Conservation (phyloP, 2,797 vertebrate genomes). For the Trachops cirrhosus region DNA sequence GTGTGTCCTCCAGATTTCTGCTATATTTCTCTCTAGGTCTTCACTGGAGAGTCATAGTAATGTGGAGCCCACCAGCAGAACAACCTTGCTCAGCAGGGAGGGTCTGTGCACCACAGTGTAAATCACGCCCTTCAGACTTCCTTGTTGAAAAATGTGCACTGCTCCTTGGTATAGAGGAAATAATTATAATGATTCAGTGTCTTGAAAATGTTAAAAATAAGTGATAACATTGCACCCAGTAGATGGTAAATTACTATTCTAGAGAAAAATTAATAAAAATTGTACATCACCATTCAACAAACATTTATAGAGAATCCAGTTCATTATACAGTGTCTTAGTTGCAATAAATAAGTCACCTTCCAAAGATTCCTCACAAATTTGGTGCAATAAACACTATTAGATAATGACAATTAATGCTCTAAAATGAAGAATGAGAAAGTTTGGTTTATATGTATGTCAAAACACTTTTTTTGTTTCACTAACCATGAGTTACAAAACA, state of each 20-base stretch:
- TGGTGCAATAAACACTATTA: not conserved
- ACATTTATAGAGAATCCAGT: not conserved
- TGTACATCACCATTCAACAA: not conserved
- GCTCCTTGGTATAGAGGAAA: not conserved
- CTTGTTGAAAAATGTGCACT: not conserved
- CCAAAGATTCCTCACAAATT: conserved; percentile 4
- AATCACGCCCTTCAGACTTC: not conserved
- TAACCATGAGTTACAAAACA: not conserved
- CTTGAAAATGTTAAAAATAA: not conserved
- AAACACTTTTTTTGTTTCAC: not conserved
- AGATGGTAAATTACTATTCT: not conserved
- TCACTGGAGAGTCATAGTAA: not conserved
- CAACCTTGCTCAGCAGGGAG: not conserved
- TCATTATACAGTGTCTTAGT: not conserved
- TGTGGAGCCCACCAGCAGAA: not conserved
- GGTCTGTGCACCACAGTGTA: not conserved
- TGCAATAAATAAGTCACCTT: conserved; percentile 31
- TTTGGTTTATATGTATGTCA: not conserved
- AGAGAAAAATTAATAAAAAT: conserved; percentile 32
- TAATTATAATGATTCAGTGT: not conserved
- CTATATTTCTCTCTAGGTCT: not conserved
- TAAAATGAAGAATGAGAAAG: not conserved
- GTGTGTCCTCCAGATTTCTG: not conserved
- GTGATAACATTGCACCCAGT: not conserved
- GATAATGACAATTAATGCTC: not conserved